phyloP scores from a whole-genome alignment of 2,797 vertebrate species.

The Aythya fuligula region DNA sequence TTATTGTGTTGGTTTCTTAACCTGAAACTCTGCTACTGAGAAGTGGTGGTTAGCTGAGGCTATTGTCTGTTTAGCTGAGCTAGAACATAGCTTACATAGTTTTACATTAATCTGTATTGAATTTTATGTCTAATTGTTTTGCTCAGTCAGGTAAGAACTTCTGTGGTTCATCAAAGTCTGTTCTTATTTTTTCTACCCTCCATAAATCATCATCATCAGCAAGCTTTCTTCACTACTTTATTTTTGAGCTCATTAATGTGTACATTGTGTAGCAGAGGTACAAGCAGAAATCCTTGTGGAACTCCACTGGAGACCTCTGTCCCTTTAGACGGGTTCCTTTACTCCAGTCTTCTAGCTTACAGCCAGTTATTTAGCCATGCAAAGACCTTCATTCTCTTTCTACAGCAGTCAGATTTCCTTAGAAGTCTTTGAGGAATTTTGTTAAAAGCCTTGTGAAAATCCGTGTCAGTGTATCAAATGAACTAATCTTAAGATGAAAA shows the following conservation, averaged over 20 bases:
- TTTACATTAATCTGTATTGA: background rate
- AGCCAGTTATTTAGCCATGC: background rate
- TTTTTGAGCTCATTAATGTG: background rate
- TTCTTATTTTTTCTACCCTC: background rate
- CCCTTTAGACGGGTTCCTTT: background rate
- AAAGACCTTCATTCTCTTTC: background rate
- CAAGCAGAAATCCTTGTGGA: background rate
- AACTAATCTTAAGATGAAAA: background rate
- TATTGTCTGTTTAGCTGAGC: background rate
- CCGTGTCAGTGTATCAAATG: background rate
- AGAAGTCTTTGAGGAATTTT: background rate
- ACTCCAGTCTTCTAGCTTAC: background rate
- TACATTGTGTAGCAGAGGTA: background rate
- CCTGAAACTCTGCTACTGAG: background rate
- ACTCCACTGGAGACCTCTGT: background rate
- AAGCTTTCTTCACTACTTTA: background rate
- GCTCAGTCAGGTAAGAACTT: background rate
- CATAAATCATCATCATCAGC: background rate
- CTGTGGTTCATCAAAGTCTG: background rate
- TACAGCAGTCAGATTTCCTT: background rate
- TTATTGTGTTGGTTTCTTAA: background rate
- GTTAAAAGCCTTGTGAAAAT: background rate
- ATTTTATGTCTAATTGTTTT: background rate
- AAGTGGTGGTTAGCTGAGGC: background rate
- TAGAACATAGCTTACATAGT: background rate